phyloP scores from a whole-genome alignment of 1,140 invertebrate species.

The Drosophila micromelanica region DNA sequence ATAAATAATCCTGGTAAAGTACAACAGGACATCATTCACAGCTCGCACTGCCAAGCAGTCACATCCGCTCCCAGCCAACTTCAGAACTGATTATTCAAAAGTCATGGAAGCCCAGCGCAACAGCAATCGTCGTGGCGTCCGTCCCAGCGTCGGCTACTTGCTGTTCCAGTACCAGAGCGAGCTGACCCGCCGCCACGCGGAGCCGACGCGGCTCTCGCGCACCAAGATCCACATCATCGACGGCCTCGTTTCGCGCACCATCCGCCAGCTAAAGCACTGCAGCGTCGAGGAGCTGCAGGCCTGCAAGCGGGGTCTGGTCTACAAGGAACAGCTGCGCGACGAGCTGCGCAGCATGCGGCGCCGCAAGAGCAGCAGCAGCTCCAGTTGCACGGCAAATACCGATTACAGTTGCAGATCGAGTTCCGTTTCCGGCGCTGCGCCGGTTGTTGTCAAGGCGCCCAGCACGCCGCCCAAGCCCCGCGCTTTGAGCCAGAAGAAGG shows the following conservation, averaged over 20 bases:
- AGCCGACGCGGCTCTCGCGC: slow-evolving; percentile 64
- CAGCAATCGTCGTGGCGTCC: slow-evolving; percentile 44
- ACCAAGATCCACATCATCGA: slow-evolving; percentile 80
- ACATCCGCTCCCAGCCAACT: slow-evolving; percentile 21
- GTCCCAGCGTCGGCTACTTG: slow-evolving; percentile 70
- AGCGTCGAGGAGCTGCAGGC: slow-evolving; percentile 69
- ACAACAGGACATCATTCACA: slow-evolving; percentile 74
- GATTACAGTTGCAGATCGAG: background rate
- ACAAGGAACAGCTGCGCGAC: slow-evolving; percentile 67
- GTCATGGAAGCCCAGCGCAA: slow-evolving; percentile 58
- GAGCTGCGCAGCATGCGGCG: slow-evolving; percentile 50
- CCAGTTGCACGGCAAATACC: background rate
- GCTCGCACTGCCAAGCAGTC: slow-evolving; percentile 57
- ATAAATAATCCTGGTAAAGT: slow-evolving; percentile 75
- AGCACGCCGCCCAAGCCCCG: slow-evolving; percentile 63
- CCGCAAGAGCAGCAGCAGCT: slow-evolving; percentile 15
- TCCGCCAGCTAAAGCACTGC: slow-evolving; percentile 68
- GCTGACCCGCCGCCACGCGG: slow-evolving; percentile 66
- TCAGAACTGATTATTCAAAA: too few species aligned
- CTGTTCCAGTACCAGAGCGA: slow-evolving; percentile 72
- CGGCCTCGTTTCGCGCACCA: slow-evolving; percentile 61
- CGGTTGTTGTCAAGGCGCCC: slow-evolving; percentile 37
- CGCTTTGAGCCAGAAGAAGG: slow-evolving; percentile 8
- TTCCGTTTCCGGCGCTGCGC: background rate
- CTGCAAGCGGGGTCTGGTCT: slow-evolving; percentile 67